These are phyloP conservation scores for Trilocha varians DNA, from an alignment of 2,888 invertebrate species.

Conservation along the genomic window DNA sequence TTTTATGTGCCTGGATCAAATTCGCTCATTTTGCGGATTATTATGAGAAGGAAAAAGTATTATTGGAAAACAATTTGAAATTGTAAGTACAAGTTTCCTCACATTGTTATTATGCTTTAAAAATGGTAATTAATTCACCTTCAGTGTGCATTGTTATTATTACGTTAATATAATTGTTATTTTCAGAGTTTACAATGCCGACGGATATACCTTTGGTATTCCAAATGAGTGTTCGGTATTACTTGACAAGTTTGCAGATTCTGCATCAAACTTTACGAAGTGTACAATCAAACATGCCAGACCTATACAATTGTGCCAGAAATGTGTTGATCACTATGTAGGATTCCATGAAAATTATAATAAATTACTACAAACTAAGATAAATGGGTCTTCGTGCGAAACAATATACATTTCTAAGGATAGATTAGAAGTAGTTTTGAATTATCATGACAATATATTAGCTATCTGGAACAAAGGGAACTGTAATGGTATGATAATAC, in stretches of 20 bases:
- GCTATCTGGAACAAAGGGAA: constrained; percentile 75
- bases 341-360: constrained; percentile 63
- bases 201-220: constrained; percentile 18
- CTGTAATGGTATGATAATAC: constrained; percentile 69
- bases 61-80: too few species aligned
- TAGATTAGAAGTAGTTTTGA: constrained; percentile 74
- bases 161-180: too few species aligned
- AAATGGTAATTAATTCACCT: too few species aligned
- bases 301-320: constrained; percentile 75
- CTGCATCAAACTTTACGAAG: constrained; percentile 71
- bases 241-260: constrained; percentile 62
- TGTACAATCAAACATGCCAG: constrained; percentile 75
- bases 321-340: constrained; percentile 71
- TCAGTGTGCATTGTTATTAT: too few species aligned
- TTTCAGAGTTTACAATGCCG: constrained; percentile 25
- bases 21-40: too few species aligned
- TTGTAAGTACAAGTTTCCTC: too few species aligned
- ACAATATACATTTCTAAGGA: constrained; percentile 75
- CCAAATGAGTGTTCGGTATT: constrained; percentile 36
- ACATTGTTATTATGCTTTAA: too few species aligned
- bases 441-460: constrained; percentile 68
- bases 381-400: constrained; percentile 73
- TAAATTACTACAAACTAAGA: constrained; percentile 50
- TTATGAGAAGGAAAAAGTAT: too few species aligned
- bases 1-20: too few species aligned